Conservation (phyloP, 2,888 invertebrate genomes). For the Nemoura dubitans region DNA sequence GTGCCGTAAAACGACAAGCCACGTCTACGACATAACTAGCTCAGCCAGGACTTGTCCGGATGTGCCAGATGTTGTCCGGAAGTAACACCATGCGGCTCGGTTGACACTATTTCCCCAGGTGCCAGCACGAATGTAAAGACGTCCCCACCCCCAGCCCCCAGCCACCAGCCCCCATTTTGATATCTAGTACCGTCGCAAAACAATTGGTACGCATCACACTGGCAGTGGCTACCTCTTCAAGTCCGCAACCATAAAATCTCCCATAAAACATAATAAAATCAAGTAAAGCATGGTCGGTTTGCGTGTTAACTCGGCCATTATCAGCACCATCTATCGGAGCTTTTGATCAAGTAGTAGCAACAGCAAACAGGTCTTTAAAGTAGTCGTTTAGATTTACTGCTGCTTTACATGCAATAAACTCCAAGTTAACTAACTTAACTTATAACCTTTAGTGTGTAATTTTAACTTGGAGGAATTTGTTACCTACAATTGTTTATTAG, state of each 20-base stretch:
- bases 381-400: slow-evolving; percentile 3
- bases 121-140: background rate
- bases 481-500: slow-evolving; percentile 12
- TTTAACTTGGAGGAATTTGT: slow-evolving; percentile 2
- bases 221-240: background rate
- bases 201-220: background rate
- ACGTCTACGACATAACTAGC: no score
- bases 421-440: background rate
- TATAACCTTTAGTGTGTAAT: slow-evolving; percentile 12
- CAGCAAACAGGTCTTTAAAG: slow-evolving; percentile 12
- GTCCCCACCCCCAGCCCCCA: background rate
- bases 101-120: background rate
- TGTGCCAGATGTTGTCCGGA: background rate
- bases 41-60: background rate
- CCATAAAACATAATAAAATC: background rate
- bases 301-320: background rate
- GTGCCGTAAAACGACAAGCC: no score
- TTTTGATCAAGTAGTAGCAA: background rate
- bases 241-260: background rate
- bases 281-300: background rate
- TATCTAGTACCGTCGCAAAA: background rate
- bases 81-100: background rate
- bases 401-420: slow-evolving; percentile 7
- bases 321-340: background rate
- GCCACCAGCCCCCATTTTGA: background rate